These are phyloP conservation scores for Sebastes umbrosus DNA, from an alignment of 2,797 vertebrate genomes.

Conservation along the genomic window DNA sequence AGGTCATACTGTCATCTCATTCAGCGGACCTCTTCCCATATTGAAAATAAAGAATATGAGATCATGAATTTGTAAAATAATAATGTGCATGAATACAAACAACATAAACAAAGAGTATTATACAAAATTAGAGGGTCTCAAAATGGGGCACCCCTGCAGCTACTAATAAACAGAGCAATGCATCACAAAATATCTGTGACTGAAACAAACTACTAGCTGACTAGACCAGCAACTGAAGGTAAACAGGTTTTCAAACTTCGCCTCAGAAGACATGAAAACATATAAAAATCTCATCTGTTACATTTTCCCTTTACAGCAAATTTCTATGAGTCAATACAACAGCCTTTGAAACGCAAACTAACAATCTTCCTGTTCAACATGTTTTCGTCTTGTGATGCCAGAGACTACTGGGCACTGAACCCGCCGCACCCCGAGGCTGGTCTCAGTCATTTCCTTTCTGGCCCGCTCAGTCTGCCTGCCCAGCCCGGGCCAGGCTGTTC, in stretches of 20 bases:
- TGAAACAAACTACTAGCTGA: background rate
- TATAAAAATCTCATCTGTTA: background rate
- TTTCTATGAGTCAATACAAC: background rate
- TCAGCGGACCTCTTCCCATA: background rate
- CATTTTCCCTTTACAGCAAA: background rate
- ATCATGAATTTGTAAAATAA: background rate
- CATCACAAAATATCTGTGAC: background rate
- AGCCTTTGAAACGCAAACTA: background rate
- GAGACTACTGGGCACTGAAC: constrained; percentile 27
- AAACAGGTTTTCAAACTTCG: background rate
- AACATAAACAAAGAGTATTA: background rate
- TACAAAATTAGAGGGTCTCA: background rate
- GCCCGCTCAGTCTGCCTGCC: constrained; percentile 39
- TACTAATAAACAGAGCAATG: background rate
- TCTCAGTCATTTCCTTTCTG: constrained; percentile 69
- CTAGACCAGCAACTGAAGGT: background rate
- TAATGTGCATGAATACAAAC: background rate
- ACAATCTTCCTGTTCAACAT: background rate
- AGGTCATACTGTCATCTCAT: background rate
- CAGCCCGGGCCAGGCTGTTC: constrained; percentile 56
- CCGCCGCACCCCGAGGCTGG: constrained; percentile 41
- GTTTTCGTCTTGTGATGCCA: constrained; percentile 13
- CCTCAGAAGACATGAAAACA: background rate
- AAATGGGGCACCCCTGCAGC: no score
- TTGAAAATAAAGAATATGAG: background rate